Conservation (phyloP, 64 coral and sea anemone species). For the Platygyra sinensis region DNA sequence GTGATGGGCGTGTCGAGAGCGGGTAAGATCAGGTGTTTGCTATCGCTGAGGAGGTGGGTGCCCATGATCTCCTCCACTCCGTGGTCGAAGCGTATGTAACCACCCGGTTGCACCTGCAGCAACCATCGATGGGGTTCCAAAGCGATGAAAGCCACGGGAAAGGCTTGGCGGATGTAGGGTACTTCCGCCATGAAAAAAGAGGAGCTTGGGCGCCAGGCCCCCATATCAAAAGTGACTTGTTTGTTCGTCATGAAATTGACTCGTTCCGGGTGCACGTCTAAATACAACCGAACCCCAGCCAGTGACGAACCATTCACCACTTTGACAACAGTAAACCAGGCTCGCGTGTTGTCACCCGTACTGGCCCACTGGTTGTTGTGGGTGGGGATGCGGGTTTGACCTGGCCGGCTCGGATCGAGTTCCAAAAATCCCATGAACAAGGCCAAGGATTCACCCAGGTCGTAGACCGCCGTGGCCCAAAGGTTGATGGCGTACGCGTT, state of each 20-base stretch:
- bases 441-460: too few relatives aligned
- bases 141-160: not conserved
- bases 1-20: constrained; percentile 28
- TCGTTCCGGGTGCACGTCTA: not conserved
- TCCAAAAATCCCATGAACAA: constrained; percentile 15
- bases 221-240: constrained; percentile 9
- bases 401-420: not conserved
- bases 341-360: not conserved
- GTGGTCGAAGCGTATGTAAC: not conserved
- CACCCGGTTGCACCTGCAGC: not conserved
- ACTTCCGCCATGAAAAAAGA: not conserved
- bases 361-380: not conserved
- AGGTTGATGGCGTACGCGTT: too few relatives aligned
- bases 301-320: not conserved
- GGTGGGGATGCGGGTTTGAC: not conserved
- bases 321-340: not conserved
- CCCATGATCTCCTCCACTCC: not conserved
- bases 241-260: not conserved
- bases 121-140: constrained; percentile 22
- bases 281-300: not conserved
- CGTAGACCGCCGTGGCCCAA: too few relatives aligned
- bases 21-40: constrained; percentile 26
- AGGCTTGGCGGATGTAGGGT: not conserved
- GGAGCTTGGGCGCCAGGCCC: not conserved
- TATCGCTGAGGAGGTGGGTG: not conserved